phyloP scores from a whole-genome alignment of 2,797 vertebrate genomes.

The Corythornis leucogaster region DNA sequence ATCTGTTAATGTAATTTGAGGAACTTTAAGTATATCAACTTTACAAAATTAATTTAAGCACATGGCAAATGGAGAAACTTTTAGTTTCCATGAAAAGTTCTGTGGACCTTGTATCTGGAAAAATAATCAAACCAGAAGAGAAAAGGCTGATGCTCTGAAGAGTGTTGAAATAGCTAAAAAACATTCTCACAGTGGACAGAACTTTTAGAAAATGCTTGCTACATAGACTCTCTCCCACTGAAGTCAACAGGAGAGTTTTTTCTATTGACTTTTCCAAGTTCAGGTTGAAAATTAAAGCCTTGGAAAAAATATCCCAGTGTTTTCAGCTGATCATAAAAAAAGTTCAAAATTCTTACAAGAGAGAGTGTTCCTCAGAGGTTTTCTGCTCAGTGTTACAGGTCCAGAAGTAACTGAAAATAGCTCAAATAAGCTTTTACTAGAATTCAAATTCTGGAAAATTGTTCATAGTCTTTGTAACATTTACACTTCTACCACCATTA shows the following conservation, averaged over 20 bases:
- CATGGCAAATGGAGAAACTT: not conserved
- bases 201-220: not conserved
- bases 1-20: not conserved
- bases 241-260: not conserved
- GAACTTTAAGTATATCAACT: not conserved
- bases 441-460: not conserved
- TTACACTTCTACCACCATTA: not conserved
- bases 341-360: not conserved
- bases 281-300: not conserved
- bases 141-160: not conserved
- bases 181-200: rapidly evolving
- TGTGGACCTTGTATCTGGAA: not conserved
- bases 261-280: not conserved
- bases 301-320: not conserved
- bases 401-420: not conserved
- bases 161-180: not conserved
- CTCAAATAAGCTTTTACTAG: not conserved
- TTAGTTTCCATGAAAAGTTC: not conserved
- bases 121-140: not conserved
- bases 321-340: not conserved
- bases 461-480: slow-evolving; percentile 6
- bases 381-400: not conserved
- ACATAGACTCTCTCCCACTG: not conserved
- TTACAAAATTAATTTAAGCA: not conserved
- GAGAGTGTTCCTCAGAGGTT: not conserved